Evolutionary conservation across 1,140 invertebrate genomes (phyloP).

Genomic region (Meloidogyne hapla): DNA sequence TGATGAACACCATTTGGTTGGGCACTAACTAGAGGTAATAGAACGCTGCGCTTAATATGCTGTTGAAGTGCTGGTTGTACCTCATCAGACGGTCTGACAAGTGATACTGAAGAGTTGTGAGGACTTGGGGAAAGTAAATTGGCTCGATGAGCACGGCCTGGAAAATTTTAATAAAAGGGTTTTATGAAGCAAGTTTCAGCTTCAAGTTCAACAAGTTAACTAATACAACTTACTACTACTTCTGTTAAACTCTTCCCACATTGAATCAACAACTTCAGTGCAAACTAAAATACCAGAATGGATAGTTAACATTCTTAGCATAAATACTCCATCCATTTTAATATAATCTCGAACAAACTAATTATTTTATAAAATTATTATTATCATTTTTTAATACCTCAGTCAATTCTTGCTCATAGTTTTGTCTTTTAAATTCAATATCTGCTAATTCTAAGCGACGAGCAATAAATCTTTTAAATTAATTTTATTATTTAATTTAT

Average conservation of each 20-base stretch:
- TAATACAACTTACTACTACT: conserved; percentile 5
- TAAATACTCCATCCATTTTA: conserved; percentile 60
- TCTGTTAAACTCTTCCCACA: conserved; percentile 33
- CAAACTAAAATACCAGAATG: conserved; percentile 59
- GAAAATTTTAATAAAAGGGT: neutral
- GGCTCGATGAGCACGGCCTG: neutral
- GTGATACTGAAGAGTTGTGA: conserved; percentile 50
- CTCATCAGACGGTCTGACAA: conserved; percentile 25
- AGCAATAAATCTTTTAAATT: conserved; percentile 55
- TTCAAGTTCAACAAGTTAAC: conserved; percentile 58
- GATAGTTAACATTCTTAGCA: conserved; percentile 61
- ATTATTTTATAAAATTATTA: conserved; percentile 11
- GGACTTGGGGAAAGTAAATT: conserved; percentile 3
- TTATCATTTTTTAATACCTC: conserved; percentile 36
- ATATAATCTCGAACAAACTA: conserved; percentile 59
- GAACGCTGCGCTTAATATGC: conserved; percentile 41
- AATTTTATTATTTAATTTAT: no score
- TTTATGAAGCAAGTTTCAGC: conserved; percentile 30
- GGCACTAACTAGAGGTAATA: conserved; percentile 52
- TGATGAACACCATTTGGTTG: conserved; percentile 4
- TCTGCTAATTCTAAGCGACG: conserved; percentile 62
- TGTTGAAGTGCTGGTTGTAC: neutral
- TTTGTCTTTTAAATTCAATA: conserved; percentile 53
- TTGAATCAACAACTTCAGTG: conserved; percentile 47
- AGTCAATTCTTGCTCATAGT: conserved; percentile 47